phyloP scores from a whole-genome alignment of 2,113 vertebrate species.

The Irena cyanogastra region DNA sequence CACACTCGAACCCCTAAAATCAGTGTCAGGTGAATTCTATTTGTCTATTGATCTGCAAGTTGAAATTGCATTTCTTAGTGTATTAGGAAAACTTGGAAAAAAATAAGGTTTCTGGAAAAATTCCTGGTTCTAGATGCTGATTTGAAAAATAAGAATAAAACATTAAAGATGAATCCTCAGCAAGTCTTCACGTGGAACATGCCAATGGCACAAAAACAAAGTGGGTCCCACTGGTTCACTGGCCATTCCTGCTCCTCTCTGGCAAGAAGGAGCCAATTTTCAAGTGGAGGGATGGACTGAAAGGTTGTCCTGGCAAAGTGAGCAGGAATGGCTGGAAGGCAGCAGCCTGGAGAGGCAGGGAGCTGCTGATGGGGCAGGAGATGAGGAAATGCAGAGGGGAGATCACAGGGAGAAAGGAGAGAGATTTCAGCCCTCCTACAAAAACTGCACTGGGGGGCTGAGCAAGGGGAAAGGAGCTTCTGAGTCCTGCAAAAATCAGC shows the following conservation, averaged over 20 bases:
- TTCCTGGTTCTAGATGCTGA: background rate
- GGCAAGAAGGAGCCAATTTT: background rate
- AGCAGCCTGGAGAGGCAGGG: background rate
- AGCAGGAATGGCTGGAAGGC: background rate
- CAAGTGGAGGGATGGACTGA: background rate
- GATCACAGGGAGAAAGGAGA: fast-evolving
- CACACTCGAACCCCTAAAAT: background rate
- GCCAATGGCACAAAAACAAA: background rate
- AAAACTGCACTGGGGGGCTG: background rate
- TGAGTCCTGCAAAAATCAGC: background rate
- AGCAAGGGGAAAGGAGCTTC: background rate
- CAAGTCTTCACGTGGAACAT: fast-evolving
- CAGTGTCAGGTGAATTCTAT: background rate
- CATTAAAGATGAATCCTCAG: background rate
- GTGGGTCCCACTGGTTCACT: fast-evolving
- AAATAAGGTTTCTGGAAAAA: background rate
- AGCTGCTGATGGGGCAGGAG: background rate
- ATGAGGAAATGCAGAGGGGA: background rate
- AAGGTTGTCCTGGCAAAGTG: background rate
- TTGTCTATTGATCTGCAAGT: background rate
- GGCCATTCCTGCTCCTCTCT: background rate
- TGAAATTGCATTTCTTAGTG: background rate
- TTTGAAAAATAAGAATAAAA: background rate
- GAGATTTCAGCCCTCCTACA: background rate
- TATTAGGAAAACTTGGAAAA: background rate